These are phyloP conservation scores for Phyllotreta striolata DNA, from an alignment of 2,888 invertebrate genomes.

Conservation along the genomic window DNA sequence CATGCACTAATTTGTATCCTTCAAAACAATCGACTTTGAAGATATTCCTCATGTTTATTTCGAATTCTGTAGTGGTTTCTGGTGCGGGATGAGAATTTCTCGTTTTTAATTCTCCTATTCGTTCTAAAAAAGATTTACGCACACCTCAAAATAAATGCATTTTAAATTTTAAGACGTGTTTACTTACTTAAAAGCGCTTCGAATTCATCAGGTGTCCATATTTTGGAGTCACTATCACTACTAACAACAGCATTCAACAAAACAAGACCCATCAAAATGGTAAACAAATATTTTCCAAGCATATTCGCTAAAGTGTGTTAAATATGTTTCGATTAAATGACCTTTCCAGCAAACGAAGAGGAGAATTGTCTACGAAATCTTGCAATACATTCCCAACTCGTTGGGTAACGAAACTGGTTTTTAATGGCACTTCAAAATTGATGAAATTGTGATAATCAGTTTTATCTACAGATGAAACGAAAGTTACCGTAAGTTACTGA, in stretches of 20 bases:
- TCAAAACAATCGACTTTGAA: conserved; percentile 31
- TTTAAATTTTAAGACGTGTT: neutral
- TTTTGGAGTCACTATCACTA: conserved; percentile 15
- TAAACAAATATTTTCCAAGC: too few relatives aligned
- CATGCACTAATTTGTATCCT: conserved; percentile 35
- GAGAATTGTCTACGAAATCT: conserved; percentile 1
- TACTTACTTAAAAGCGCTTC: conserved; percentile 30
- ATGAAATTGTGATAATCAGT: conserved; percentile 18
- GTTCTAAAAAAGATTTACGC: conserved; percentile 17
- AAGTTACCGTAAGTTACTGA: conserved; percentile 3
- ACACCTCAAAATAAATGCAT: neutral
- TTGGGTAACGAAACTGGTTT: conserved; percentile 15
- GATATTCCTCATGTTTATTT: conserved; percentile 31
- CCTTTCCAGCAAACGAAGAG: neutral
- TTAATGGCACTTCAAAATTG: conserved; percentile 10
- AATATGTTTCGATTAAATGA: neutral
- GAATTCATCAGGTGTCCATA: conserved; percentile 33
- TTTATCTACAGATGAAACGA: conserved; percentile 10
- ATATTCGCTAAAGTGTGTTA: neutral
- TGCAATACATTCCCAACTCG: neutral
- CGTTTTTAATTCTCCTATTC: conserved; percentile 6
- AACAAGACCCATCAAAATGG: conserved; percentile 5
- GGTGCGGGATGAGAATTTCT: conserved; percentile 7
- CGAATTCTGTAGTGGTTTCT: conserved; percentile 27
- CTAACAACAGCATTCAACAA: conserved; percentile 2